Conservation (phyloP, 2,113 vertebrate species). For the Thinocorus orbignyianus region DNA sequence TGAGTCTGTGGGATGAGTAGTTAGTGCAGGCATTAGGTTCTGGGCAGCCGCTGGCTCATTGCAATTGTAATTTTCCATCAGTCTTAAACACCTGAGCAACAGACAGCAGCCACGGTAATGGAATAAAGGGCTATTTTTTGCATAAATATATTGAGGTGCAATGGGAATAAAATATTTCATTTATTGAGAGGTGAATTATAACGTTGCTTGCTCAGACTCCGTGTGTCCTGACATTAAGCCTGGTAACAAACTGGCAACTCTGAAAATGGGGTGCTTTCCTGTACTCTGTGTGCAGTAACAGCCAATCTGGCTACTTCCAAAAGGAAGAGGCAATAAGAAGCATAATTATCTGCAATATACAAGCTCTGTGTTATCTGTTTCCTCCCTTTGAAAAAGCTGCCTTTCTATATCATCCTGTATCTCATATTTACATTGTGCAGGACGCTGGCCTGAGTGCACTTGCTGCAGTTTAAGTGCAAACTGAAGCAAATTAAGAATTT, state of each 20-base stretch:
- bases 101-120: background rate
- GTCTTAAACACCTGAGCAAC: background rate
- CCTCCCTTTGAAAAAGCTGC: slow-evolving; percentile 53
- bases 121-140: background rate
- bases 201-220: background rate
- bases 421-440: background rate
- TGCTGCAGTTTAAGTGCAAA: background rate
- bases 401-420: slow-evolving; percentile 39
- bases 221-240: slow-evolving; percentile 19
- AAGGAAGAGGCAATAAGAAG: slow-evolving; percentile 57
- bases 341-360: slow-evolving; percentile 65
- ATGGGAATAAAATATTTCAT: background rate
- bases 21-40: background rate
- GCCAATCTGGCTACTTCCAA: slow-evolving; percentile 41
- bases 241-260: slow-evolving; percentile 37
- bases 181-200: background rate
- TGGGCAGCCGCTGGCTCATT: background rate
- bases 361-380: slow-evolving; percentile 52
- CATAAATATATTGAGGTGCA: background rate
- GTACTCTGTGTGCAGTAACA: slow-evolving; percentile 50
- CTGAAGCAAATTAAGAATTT: background rate
- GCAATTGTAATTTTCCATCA: background rate
- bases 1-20: background rate
- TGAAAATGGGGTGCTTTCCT: slow-evolving; percentile 46
- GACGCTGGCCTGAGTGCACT: background rate